A percentile compares a stretch with the other conserved stretches of the same genome.
phyloP scores from a whole-genome alignment of 2,797 vertebrate species.

The Chelmon rostratus region DNA sequence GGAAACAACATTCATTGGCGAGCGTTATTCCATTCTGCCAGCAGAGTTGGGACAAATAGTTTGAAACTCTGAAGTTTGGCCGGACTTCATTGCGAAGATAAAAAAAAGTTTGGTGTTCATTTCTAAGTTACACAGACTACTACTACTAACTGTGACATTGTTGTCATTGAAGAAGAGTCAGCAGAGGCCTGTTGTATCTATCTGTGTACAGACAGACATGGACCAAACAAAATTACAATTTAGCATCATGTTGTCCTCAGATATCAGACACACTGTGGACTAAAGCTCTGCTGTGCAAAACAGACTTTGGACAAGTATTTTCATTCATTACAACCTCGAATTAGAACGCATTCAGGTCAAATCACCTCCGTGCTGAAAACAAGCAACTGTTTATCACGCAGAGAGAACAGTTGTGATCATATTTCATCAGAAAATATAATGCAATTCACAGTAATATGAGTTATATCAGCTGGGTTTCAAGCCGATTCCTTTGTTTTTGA shows the following conservation, averaged over 20 bases:
- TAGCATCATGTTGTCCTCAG: not conserved
- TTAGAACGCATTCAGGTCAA: constrained; percentile 1
- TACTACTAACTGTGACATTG: not conserved
- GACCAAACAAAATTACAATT: not conserved
- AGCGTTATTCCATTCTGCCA: constrained; percentile 23
- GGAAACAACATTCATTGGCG: constrained; percentile 40
- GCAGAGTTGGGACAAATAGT: constrained; percentile 41
- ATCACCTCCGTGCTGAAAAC: not conserved
- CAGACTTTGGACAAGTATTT: not conserved
- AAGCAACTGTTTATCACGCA: constrained; percentile 14
- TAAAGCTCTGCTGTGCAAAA: not conserved
- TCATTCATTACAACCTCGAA: not conserved
- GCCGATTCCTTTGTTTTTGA: not conserved
- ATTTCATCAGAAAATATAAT: constrained; percentile 13
- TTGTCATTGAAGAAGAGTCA: not conserved
- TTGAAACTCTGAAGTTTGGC: constrained; percentile 26
- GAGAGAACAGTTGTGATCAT: not conserved
- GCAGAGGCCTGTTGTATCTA: not conserved
- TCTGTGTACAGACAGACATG: constrained; percentile 8
- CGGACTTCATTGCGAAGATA: constrained; percentile 16
- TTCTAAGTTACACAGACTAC: not conserved
- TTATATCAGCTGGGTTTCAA: constrained; percentile 3
- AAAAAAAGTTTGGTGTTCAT: constrained; percentile 16
- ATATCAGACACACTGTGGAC: not conserved
- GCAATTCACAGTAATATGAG: constrained; percentile 14